A percentile compares a stretch with the other conserved stretches of the same genome.
Conservation (phyloP, 2,113 vertebrate genomes). For the Hucho hucho region DNA sequence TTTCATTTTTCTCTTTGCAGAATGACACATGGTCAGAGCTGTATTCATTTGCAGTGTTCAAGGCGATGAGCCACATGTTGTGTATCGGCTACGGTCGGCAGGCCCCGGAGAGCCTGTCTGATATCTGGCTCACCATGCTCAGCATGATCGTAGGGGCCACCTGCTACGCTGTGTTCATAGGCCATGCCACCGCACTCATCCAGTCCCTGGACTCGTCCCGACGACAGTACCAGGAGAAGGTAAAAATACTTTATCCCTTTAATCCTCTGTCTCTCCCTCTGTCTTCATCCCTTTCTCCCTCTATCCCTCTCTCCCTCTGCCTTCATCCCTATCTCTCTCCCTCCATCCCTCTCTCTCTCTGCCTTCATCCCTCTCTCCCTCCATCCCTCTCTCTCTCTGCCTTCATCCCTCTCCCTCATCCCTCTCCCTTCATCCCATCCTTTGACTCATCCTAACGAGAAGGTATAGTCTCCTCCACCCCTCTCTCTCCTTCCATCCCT, state of each 20-base stretch:
- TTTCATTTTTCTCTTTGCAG: slow-evolving; percentile 58
- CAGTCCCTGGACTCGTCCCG: slow-evolving; percentile 92
- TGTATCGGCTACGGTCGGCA: slow-evolving; percentile 96
- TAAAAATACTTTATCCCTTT: slow-evolving; percentile 47
- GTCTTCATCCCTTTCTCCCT: too few species aligned
- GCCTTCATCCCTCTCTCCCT: too few species aligned
- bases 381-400: too few species aligned
- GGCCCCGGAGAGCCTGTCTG: slow-evolving; percentile 93
- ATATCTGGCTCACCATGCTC: slow-evolving; percentile 98
- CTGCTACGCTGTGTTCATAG: slow-evolving; percentile 93
- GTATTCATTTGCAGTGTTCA: slow-evolving; percentile 96
- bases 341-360: too few species aligned
- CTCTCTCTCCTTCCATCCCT: too few species aligned
- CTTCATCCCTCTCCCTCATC: too few species aligned
- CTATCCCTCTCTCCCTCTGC: too few species aligned
- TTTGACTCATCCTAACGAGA: not conserved
- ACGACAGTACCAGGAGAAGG: slow-evolving; percentile 94
- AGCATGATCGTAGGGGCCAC: slow-evolving; percentile 98
- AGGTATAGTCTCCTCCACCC: too few species aligned
- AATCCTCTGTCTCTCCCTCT: slow-evolving; percentile 9
- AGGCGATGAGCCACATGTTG: slow-evolving; percentile 99
- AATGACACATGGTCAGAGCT: slow-evolving; percentile 97
- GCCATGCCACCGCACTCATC: slow-evolving; percentile 90
- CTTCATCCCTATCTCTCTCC: too few species aligned
- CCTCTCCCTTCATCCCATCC: not conserved